phyloP scores from a whole-genome alignment of 2,113 vertebrate genomes.

The Fukomys damarensis region DNA sequence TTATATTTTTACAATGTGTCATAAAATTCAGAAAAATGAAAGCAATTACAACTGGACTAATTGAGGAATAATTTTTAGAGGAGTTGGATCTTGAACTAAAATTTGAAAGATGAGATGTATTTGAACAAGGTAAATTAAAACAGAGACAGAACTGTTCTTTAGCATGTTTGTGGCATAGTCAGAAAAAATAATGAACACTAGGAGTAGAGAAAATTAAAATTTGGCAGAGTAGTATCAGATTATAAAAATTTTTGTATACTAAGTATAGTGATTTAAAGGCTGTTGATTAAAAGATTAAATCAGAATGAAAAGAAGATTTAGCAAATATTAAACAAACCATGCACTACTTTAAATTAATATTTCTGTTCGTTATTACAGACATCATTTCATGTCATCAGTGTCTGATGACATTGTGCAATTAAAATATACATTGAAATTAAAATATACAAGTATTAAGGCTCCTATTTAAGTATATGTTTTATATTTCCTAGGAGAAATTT shows the following conservation, averaged over 20 bases:
- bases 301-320: slow-evolving; percentile 17
- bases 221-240: background rate
- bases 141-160: background rate
- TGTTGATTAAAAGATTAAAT: slow-evolving; percentile 13
- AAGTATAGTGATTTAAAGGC: slow-evolving; percentile 7
- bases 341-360: slow-evolving; percentile 20
- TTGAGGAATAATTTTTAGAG: background rate
- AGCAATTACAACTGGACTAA: background rate
- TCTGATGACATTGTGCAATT: too few relatives aligned
- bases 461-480: background rate
- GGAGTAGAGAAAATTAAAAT: background rate
- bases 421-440: background rate
- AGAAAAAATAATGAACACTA: background rate
- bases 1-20: background rate
- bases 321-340: slow-evolving; percentile 26
- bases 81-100: background rate
- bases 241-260: background rate
- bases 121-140: slow-evolving; percentile 36
- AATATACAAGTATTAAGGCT: background rate
- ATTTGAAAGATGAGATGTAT: slow-evolving; percentile 20
- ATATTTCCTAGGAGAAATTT: slow-evolving; percentile 26
- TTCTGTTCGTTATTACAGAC: slow-evolving; percentile 7
- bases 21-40: background rate
- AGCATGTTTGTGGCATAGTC: background rate
- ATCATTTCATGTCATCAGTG: too few relatives aligned